Percentiles rank a stretch among this genome's conserved stretches.
These are phyloP conservation scores for Papilio helenus DNA, from an alignment of 1,140 invertebrate genomes.

Conservation along the genomic window DNA sequence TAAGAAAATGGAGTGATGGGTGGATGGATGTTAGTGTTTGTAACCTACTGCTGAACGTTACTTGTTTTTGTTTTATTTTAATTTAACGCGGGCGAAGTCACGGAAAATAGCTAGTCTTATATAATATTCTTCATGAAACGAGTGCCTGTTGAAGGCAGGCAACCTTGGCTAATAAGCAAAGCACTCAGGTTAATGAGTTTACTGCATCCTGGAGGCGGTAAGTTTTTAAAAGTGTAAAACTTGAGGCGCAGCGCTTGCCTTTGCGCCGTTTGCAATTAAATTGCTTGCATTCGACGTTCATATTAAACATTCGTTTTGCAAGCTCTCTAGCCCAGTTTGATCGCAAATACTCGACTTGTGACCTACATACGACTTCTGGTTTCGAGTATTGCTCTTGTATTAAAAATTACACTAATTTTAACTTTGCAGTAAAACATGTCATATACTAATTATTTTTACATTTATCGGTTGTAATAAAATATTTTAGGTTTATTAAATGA, in stretches of 20 bases:
- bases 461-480: no score
- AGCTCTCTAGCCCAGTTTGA: conserved; percentile 36
- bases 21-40: no score
- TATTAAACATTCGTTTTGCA: conserved; percentile 53
- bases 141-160: conserved; percentile 35
- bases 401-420: background rate
- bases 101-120: background rate
- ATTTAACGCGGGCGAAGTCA: no score
- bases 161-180: conserved; percentile 65
- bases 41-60: no score
- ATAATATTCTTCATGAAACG: conserved; percentile 22
- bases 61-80: no score
- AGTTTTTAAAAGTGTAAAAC: conserved; percentile 73
- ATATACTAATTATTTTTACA: background rate
- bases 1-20: background rate
- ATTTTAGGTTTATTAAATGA: no score
- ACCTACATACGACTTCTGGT: conserved; percentile 23
- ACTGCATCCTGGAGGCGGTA: conserved; percentile 60
- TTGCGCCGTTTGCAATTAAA: conserved; percentile 60
- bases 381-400: conserved; percentile 26
- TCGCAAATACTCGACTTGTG: conserved; percentile 35
- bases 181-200: conserved; percentile 75
- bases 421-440: background rate
- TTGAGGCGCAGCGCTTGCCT: conserved; percentile 56
- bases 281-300: conserved; percentile 51